These are phyloP conservation scores for Eublepharis macularius DNA, from an alignment of 2,113 vertebrate genomes.

Conservation along the genomic window DNA sequence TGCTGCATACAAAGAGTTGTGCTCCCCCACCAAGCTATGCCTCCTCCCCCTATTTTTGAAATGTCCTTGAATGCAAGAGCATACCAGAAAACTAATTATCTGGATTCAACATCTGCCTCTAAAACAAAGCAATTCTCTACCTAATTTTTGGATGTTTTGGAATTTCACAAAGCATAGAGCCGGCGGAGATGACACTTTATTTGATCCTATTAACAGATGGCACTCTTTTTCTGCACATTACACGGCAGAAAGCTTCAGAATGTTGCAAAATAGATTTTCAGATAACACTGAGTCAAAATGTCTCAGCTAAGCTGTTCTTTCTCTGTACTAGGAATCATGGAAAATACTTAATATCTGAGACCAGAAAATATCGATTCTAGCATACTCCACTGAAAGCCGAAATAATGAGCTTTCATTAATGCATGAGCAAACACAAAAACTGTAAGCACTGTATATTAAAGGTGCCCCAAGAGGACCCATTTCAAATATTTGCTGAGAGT, in stretches of 20 bases:
- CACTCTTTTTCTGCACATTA: too few relatives aligned
- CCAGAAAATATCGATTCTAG: slow-evolving; percentile 42
- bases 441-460: slow-evolving; percentile 5
- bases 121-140: background rate
- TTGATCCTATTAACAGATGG: background rate
- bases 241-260: slow-evolving; percentile 29
- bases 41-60: background rate
- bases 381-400: slow-evolving; percentile 52
- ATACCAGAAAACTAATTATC: background rate
- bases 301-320: slow-evolving; percentile 37
- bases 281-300: slow-evolving; percentile 11
- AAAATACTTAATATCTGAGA: slow-evolving; percentile 41
- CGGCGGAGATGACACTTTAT: background rate
- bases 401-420: slow-evolving; percentile 47
- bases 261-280: background rate
- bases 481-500: slow-evolving; percentile 60
- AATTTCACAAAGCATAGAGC: background rate
- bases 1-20: background rate
- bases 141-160: background rate
- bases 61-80: background rate
- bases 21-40: background rate
- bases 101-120: background rate
- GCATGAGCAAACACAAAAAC: slow-evolving; percentile 51
- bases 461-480: slow-evolving; percentile 27
- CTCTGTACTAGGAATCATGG: slow-evolving; percentile 31